phyloP scores from a whole-genome alignment of 2,888 invertebrate genomes.

The Caenorhabditis sp. region DNA sequence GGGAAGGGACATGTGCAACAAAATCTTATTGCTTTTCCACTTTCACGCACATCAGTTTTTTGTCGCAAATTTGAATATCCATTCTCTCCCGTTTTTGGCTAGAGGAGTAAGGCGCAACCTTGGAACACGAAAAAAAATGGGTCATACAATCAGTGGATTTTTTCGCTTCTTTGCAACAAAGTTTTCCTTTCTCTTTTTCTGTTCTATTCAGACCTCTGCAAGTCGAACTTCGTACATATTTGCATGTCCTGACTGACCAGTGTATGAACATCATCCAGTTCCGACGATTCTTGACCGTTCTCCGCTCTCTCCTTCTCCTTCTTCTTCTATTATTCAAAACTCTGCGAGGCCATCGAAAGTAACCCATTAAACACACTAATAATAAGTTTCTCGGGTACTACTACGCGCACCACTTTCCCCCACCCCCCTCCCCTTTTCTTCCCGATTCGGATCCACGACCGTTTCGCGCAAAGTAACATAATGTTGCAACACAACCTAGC shows the following conservation, averaged over 20 bases:
- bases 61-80: background rate
- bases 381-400: conserved; percentile 58
- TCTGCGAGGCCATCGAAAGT: conserved; percentile 28
- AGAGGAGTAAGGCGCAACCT: no score
- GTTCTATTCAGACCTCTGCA: conserved; percentile 20
- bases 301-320: no score
- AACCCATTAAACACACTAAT: conserved; percentile 57
- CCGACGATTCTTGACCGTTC: conserved; percentile 2
- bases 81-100: no score
- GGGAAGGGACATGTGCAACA: no score
- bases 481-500: no score
- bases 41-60: background rate
- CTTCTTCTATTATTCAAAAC: conserved; percentile 2
- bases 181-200: conserved; percentile 1
- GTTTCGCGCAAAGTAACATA: conserved; percentile 40
- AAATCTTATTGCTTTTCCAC: conserved; percentile 52
- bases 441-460: background rate
- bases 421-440: conserved; percentile 30
- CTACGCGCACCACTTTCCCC: no score
- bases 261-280: no score
- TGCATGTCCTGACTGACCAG: background rate
- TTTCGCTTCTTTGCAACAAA: conserved; percentile 15
- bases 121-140: background rate
- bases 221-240: no score
- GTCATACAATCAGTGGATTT: background rate